These are phyloP conservation scores for Lasioglossum vierecki DNA, from an alignment of 2,888 invertebrate genomes.

Conservation along the genomic window DNA sequence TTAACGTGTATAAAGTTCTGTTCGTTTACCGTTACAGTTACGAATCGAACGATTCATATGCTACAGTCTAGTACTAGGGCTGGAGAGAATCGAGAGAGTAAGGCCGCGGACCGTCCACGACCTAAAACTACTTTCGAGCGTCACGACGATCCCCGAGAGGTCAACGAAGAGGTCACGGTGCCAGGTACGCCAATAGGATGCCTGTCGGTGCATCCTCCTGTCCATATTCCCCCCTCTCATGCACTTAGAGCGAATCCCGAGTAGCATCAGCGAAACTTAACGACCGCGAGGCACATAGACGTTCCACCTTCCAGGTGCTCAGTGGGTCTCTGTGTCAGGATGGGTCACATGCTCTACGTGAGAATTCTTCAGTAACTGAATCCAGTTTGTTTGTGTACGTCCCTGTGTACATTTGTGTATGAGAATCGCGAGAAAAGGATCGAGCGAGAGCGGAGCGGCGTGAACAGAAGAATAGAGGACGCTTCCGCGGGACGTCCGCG, in stretches of 20 bases:
- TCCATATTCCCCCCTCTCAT: slow-evolving; percentile 24
- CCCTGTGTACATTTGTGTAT: background rate
- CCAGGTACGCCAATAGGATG: slow-evolving; percentile 70
- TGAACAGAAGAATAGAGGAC: slow-evolving; percentile 27
- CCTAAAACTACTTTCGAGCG: slow-evolving; percentile 67
- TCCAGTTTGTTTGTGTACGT: background rate
- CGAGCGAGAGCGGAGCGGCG: background rate
- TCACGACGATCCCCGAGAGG: slow-evolving; percentile 50
- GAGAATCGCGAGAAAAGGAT: slow-evolving; percentile 28
- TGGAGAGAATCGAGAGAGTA: slow-evolving; percentile 36
- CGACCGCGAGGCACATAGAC: slow-evolving; percentile 43
- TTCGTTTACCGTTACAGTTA: background rate
- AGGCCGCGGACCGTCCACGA: slow-evolving; percentile 62
- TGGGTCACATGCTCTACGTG: slow-evolving; percentile 79
- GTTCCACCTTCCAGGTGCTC: slow-evolving; percentile 50
- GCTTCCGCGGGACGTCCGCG: slow-evolving; percentile 1
- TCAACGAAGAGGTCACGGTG: slow-evolving; percentile 77
- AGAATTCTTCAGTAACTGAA: slow-evolving; percentile 37
- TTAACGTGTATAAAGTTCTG: no score
- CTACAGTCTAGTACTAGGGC: background rate
- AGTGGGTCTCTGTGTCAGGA: slow-evolving; percentile 84
- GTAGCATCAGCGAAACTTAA: slow-evolving; percentile 60
- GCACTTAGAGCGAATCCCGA: slow-evolving; percentile 6
- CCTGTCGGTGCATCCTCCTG: slow-evolving; percentile 28
- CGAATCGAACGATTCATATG: background rate